Percentiles rank a stretch among this genome's conserved stretches.
phyloP scores from a whole-genome alignment of 1,140 invertebrate genomes.

The Ceratitis capitata region DNA sequence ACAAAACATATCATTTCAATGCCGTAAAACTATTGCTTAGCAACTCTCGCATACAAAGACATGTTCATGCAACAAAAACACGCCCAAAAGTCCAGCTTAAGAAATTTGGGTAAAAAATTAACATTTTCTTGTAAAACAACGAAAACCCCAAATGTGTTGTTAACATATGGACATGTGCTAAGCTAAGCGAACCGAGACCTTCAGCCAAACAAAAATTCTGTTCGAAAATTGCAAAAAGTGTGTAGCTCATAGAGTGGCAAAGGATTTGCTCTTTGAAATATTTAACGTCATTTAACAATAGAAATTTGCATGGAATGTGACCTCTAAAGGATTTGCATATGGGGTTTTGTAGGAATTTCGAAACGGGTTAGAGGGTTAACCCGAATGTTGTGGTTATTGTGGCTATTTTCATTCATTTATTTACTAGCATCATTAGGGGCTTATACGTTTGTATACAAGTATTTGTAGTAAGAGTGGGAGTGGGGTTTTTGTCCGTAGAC shows the following conservation, averaged over 20 bases:
- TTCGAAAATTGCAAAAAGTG: background rate
- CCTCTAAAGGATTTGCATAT: slow-evolving; percentile 10
- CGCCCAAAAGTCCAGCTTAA: background rate
- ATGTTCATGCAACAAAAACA: background rate
- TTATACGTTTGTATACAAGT: no score
- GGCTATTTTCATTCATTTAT: background rate
- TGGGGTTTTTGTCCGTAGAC: no score
- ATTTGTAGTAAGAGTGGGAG: background rate
- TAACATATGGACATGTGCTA: background rate
- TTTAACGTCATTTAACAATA: slow-evolving; percentile 14
- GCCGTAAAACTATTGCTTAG: background rate
- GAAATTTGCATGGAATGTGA: background rate
- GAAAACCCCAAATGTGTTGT: background rate
- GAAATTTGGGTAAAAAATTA: background rate
- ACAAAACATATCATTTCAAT: background rate
- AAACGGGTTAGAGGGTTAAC: background rate
- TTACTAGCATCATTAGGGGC: background rate
- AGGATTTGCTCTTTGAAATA: slow-evolving; percentile 19
- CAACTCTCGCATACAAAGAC: background rate
- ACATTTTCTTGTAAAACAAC: slow-evolving; percentile 10
- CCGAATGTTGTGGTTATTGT: background rate
- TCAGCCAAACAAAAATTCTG: background rate
- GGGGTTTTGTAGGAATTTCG: background rate
- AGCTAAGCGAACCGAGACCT: background rate
- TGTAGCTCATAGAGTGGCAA: background rate